Evolutionary conservation across 1,140 invertebrate species (phyloP), one percentile per base, ranked within the genome.

Genomic region (Heterodera schachtii): DNA sequence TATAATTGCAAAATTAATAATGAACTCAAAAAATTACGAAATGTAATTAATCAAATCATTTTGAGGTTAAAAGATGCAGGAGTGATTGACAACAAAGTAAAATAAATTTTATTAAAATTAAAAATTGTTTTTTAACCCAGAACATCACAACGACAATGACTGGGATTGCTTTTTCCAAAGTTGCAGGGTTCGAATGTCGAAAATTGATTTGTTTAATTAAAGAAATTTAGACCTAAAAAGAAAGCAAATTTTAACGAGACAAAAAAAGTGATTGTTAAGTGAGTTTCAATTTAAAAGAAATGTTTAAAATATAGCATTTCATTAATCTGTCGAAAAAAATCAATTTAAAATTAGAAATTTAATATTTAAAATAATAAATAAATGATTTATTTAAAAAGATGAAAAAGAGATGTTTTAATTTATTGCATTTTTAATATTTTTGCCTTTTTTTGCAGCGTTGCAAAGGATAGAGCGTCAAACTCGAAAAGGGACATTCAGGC

Each of bases 51-150:
- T n/a, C n/a, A n/a, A n/a, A n/a, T n/a, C n/a, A n/a, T n/a, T n/a
- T n/a, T n/a, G n/a, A 78, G 76, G 95, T 94, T 96, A 93, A 96
- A 96, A 86, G 95, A 96, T 89, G 95, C 95, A 0, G 94, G 94
- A 88, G 94, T 96, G n/a, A 94, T 96, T 75, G 95, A 96, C 85
- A 93, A 93, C 0, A 95, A 64, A 64, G 57, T 64, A 64, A 64
- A 16, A 3, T 11, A 64, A 64, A 2, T 11, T 11, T 52, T 11
- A 52, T 16, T 13, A 64, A 64, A 64, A 64, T 64, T 3, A 64
- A 64, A 64, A 19, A 19, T 16, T n/a, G n/a, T n/a, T 2, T 19
- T 64, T 16, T 16, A 3, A 52, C 19, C 3, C 16, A 95, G 90
- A 94, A 94, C 86, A 94, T 95, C 79, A 95, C 94, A 0, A 95